Conservation (phyloP, 2,113 vertebrate genomes). For the Bos indicus region DNA sequence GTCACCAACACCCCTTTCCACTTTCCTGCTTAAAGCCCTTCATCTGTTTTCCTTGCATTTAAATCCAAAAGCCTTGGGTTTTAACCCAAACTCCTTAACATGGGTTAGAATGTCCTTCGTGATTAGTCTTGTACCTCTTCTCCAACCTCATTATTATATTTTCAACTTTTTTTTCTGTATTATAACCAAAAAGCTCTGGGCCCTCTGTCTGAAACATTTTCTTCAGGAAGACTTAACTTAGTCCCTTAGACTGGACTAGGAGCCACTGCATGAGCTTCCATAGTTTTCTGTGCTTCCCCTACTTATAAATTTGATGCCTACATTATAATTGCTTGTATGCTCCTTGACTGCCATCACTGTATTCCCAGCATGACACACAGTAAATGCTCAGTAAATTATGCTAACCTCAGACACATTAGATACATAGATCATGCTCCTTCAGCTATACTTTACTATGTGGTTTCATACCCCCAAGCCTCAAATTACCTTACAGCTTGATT, state of each 20-base stretch:
- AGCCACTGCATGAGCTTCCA: neutral
- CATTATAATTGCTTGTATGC: neutral
- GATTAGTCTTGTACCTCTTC: neutral
- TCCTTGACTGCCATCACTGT: neutral
- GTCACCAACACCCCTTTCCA: neutral
- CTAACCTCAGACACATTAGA: neutral
- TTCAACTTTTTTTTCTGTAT: neutral
- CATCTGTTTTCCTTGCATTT: neutral
- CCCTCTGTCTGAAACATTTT: neutral
- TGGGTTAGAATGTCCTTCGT: neutral
- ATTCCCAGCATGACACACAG: neutral
- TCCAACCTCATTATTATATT: neutral
- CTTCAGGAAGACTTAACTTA: neutral
- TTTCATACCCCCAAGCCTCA: neutral
- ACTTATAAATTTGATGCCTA: neutral
- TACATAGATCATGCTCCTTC: neutral
- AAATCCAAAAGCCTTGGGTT: neutral
- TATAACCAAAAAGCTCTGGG: neutral
- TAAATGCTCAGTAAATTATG: neutral
- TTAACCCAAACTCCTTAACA: neutral
- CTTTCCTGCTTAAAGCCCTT: neutral
- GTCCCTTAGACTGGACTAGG: neutral
- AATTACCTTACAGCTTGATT: neutral
- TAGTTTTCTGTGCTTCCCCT: neutral
- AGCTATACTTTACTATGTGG: neutral